Conservation (phyloP, 2,797 vertebrate genomes). For the Lacerta bilineata region DNA sequence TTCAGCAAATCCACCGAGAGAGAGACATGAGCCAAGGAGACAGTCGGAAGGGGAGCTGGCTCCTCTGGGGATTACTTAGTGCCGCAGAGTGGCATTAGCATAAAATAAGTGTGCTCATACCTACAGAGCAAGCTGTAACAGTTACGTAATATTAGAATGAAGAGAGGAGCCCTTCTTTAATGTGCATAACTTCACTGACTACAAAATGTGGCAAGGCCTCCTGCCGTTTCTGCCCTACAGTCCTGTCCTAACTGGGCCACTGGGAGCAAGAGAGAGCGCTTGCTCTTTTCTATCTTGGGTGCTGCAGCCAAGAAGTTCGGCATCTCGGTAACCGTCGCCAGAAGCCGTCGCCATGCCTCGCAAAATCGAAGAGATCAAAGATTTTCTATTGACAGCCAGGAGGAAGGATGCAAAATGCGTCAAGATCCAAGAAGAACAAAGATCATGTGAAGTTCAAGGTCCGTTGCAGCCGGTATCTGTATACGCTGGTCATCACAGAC, state of each 20-base stretch:
- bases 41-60: background rate
- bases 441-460: too few species aligned
- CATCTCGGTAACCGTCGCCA: too few species aligned
- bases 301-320: too few species aligned
- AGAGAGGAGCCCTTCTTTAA: background rate
- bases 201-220: background rate
- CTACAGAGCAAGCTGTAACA: background rate
- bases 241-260: background rate
- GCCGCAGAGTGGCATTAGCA: background rate
- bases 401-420: too few species aligned
- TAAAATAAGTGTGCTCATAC: background rate
- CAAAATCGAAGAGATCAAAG: too few species aligned
- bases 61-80: background rate
- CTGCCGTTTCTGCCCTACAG: background rate
- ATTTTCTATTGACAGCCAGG: too few species aligned
- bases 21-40: background rate
- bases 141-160: background rate
- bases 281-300: too few species aligned
- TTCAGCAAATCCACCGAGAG: conserved; percentile 3
- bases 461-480: too few species aligned
- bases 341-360: too few species aligned
- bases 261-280: background rate
- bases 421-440: too few species aligned
- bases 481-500: too few species aligned
- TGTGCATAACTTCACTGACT: background rate